Conservation (phyloP, 2,888 invertebrate species). For the Myathropa florea region DNA sequence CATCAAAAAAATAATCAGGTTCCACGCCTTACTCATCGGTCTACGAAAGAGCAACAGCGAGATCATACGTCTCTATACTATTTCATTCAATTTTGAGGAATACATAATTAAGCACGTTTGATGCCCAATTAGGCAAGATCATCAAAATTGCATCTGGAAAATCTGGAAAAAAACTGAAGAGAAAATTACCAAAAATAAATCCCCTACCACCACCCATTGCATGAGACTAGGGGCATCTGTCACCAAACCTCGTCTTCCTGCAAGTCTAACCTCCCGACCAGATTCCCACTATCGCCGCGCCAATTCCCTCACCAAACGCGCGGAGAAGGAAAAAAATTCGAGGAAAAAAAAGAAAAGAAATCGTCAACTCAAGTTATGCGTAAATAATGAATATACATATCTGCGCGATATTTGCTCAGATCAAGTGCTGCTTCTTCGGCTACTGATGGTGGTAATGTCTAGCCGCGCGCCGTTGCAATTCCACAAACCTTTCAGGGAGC, state of each 20-base stretch:
- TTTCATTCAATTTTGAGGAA: no score
- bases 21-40: no score
- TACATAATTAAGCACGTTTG: no score
- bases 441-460: not conserved
- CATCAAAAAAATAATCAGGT: no score
- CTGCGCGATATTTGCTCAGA: conserved; percentile 47
- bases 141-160: no score
- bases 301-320: conserved; percentile 3
- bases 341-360: no score
- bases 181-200: not conserved
- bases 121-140: no score
- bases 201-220: not conserved
- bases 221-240: not conserved
- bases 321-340: conserved; percentile 20
- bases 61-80: no score
- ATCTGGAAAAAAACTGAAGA: no score
- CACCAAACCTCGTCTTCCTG: not conserved
- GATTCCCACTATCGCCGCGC: conserved; percentile 34
- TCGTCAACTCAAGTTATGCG: conserved; percentile 56
- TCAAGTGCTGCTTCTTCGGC: conserved; percentile 13
- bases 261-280: not conserved
- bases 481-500: conserved; percentile 45
- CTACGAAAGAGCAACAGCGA: no score
- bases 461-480: conserved; percentile 12
- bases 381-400: conserved; percentile 66